Percentiles rank a stretch among this genome's conserved stretches.
phyloP scores from a whole-genome alignment of 2,888 invertebrate genomes.

The Lymantria dispar region DNA sequence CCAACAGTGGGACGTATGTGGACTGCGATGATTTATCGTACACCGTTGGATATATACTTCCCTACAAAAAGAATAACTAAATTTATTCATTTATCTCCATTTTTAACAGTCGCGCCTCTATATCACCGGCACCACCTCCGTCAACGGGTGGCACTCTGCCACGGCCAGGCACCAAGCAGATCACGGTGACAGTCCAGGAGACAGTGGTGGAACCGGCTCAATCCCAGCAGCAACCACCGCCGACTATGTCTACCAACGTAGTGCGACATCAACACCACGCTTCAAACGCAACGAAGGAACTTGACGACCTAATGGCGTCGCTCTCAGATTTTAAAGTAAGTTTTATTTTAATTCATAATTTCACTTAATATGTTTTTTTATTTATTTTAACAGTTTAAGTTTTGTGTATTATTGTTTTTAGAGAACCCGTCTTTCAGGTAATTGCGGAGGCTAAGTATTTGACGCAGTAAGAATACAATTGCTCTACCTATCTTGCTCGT shows the following conservation, averaged over 20 bases:
- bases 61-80: background rate
- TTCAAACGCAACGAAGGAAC: conserved; percentile 95
- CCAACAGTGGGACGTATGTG: too few species aligned
- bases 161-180: conserved; percentile 81
- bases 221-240: conserved; percentile 57
- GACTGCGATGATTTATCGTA: too few species aligned
- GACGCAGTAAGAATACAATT: too few species aligned
- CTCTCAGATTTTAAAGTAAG: conserved; percentile 96
- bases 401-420: too few species aligned
- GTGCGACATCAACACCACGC: conserved; percentile 79
- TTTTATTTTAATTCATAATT: too few species aligned
- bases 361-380: too few species aligned
- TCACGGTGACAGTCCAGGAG: conserved; percentile 80
- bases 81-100: conserved; percentile 6
- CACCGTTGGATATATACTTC: too few species aligned
- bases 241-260: conserved; percentile 27
- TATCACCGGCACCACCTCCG: conserved; percentile 56
- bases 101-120: conserved; percentile 56
- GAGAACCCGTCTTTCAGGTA: too few species aligned
- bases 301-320: conserved; percentile 98
- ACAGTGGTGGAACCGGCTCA: conserved; percentile 78
- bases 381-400: too few species aligned
- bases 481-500: too few species aligned
- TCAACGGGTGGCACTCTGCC: conserved; percentile 62
- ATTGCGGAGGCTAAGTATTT: too few species aligned